phyloP scores from a whole-genome alignment of 2,888 invertebrate species.

The Lycia hirtaria region DNA sequence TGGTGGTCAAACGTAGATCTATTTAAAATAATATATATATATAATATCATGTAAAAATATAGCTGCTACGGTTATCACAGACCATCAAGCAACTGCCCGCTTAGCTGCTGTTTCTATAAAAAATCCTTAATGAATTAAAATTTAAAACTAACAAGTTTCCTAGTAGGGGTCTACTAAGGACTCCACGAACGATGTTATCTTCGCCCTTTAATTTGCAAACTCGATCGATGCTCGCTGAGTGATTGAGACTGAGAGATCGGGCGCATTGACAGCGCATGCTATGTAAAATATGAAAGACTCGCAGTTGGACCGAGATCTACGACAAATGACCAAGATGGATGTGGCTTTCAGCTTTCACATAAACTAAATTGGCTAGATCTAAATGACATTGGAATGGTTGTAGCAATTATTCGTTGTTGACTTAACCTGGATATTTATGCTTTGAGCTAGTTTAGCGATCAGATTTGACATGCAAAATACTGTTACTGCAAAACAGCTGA shows the following conservation, averaged over 20 bases:
- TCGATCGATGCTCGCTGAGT: conserved; percentile 70
- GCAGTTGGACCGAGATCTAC: conserved; percentile 53
- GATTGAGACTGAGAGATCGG: conserved; percentile 74
- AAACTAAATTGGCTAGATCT: conserved; percentile 38
- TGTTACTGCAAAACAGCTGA: too few relatives aligned
- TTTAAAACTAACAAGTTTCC: conserved; percentile 31
- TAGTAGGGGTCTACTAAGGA: conserved; percentile 31
- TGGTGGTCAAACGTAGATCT: too few relatives aligned
- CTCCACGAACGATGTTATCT: conserved; percentile 58
- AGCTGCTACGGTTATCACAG: too few relatives aligned
- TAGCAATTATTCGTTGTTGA: conserved; percentile 8
- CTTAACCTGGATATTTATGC: conserved; percentile 1
- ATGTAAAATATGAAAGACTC: conserved; percentile 82
- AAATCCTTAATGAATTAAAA: background rate
- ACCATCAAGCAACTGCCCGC: too few relatives aligned
- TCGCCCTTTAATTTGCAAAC: conserved; percentile 74
- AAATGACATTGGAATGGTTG: conserved; percentile 35
- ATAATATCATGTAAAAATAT: too few relatives aligned
- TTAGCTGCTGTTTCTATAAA: too few relatives aligned
- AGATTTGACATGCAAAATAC: background rate
- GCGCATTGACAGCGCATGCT: conserved; percentile 78
- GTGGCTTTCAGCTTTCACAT: conserved; percentile 51
- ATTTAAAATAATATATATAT: too few relatives aligned
- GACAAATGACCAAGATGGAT: conserved; percentile 61
- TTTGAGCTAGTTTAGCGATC: too few relatives aligned